Conservation (phyloP, 92 coral and sea anemone species). For the Palythoa grandiflora region DNA sequence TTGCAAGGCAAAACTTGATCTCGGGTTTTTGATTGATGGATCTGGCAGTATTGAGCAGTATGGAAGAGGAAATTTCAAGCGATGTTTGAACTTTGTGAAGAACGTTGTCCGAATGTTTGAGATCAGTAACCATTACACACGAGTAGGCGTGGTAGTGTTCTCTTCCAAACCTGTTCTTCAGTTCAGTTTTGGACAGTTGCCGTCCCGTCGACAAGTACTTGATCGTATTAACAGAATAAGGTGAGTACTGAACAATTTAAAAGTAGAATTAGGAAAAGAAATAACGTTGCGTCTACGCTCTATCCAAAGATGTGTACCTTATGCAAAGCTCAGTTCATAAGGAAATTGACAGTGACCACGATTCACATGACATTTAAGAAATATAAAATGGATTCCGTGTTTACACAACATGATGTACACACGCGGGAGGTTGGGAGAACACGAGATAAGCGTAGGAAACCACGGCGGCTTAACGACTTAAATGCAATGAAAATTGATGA, state of each 20-base stretch:
- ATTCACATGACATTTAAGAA: too few relatives aligned
- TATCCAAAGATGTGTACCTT: too few relatives aligned
- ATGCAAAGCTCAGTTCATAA: too few relatives aligned
- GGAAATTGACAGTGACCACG: too few relatives aligned
- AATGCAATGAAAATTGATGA: too few relatives aligned
- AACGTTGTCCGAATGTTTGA: conserved; percentile 33
- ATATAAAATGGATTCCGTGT: too few relatives aligned
- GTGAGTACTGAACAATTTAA: not conserved
- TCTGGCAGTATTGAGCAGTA: conserved; percentile 27
- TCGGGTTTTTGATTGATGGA: conserved; percentile 39
- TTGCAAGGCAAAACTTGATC: conserved; percentile 13
- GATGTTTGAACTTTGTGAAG: conserved; percentile 35
- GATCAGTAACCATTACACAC: conserved; percentile 3
- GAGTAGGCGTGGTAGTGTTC: conserved; percentile 34
- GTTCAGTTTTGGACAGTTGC: conserved; percentile 19
- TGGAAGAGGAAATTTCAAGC: conserved; percentile 29
- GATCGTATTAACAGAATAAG: conserved; percentile 5
- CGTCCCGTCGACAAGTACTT: not conserved
- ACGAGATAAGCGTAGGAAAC: too few relatives aligned
- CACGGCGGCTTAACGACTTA: too few relatives aligned
- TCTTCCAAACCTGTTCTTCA: not conserved
- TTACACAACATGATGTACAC: too few relatives aligned
- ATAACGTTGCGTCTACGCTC: too few relatives aligned
- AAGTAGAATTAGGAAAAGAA: too few relatives aligned
- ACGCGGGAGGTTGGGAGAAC: too few relatives aligned